Percentiles rank a stretch among this genome's conserved stretches.
Conservation (phyloP, 2,113 vertebrate genomes). For the Sterrhoptilus dennistouni region DNA sequence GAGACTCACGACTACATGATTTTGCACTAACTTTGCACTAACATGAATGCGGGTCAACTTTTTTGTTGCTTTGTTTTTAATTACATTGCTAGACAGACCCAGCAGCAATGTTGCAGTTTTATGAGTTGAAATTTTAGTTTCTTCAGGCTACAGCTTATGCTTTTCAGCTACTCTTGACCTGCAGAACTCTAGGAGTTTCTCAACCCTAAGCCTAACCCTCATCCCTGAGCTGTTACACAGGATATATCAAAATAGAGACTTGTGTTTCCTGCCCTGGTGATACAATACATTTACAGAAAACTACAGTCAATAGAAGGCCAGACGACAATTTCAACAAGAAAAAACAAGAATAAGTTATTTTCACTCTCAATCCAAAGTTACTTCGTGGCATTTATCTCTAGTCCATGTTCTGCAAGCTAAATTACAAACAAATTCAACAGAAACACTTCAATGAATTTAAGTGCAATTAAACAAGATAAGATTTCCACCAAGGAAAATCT, state of each 20-base stretch:
- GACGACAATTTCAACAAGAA: background rate
- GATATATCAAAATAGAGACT: background rate
- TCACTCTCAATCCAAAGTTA: background rate
- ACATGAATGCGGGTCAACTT: background rate
- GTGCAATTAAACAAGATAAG: background rate
- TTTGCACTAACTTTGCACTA: background rate
- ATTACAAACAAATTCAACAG: background rate
- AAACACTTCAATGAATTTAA: background rate
- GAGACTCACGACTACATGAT: background rate
- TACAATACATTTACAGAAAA: background rate
- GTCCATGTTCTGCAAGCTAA: background rate
- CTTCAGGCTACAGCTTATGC: background rate
- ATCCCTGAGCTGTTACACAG: background rate
- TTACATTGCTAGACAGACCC: background rate
- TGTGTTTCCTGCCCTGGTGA: background rate
- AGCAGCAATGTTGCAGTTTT: background rate
- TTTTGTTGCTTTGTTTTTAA: background rate
- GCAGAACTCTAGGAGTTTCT: background rate
- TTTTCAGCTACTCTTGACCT: background rate
- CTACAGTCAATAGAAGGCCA: background rate
- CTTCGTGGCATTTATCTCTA: background rate
- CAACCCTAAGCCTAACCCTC: background rate
- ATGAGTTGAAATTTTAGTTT: background rate
- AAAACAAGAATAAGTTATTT: background rate
- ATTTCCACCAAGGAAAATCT: background rate